A percentile compares a stretch with the other conserved stretches of the same genome.
phyloP scores from a whole-genome alignment of 2,113 vertebrate genomes.

The Pionites leucogaster region DNA sequence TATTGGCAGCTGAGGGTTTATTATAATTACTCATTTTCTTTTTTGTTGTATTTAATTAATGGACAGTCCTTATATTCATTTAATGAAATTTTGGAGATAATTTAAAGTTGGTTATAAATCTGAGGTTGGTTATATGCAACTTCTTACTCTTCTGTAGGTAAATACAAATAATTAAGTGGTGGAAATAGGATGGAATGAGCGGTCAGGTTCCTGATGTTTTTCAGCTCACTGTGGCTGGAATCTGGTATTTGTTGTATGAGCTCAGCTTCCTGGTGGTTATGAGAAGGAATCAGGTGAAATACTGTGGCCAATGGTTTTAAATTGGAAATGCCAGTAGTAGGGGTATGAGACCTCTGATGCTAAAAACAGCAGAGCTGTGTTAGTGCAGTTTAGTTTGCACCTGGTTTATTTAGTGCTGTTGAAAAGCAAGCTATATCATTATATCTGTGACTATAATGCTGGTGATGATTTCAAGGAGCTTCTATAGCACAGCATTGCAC shows the following conservation, averaged over 20 bases:
- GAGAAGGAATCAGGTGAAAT: background rate
- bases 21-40: background rate
- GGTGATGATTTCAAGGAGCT: background rate
- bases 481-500: background rate
- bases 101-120: background rate
- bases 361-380: background rate
- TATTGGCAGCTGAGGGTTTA: background rate
- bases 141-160: background rate
- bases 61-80: background rate
- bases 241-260: rapidly evolving
- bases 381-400: background rate
- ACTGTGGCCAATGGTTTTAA: background rate
- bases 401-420: background rate
- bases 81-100: background rate
- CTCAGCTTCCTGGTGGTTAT: background rate
- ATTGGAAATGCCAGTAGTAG: background rate
- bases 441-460: background rate
- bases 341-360: background rate
- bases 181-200: background rate
- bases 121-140: background rate
- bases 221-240: background rate
- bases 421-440: background rate
- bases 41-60: background rate
- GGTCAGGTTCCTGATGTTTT: background rate
- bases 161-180: background rate